These are phyloP conservation scores for Priocnemis perturbator DNA, from an alignment of 2,888 invertebrate genomes.

Conservation along the genomic window DNA sequence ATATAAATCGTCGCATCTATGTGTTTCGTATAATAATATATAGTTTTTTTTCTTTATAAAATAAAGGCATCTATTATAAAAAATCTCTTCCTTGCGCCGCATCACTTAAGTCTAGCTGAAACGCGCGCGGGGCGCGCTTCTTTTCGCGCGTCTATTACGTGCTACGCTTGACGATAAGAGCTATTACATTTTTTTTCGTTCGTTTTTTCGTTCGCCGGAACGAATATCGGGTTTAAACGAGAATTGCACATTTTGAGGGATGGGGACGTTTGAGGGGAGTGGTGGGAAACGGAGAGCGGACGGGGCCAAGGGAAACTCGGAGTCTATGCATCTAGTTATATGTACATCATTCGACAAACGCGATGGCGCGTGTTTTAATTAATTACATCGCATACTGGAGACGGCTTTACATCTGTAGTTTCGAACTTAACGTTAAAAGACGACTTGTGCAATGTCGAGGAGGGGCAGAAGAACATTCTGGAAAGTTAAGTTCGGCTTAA, in stretches of 20 bases:
- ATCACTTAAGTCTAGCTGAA: too few species aligned
- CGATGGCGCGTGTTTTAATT: slow-evolving; percentile 21
- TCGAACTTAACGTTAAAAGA: slow-evolving; percentile 12
- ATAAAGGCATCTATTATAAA: slow-evolving; percentile 71
- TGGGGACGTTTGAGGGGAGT: slow-evolving; percentile 4
- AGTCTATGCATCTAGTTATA: slow-evolving; percentile 42
- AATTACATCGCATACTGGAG: slow-evolving; percentile 24
- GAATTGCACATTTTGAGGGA: slow-evolving; percentile 53
- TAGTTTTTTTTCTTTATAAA: slow-evolving; percentile 70
- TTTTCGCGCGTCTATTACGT: slow-evolving; percentile 42
- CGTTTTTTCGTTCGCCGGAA: too few species aligned
- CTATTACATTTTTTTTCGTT: slow-evolving; percentile 24
- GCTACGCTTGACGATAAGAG: slow-evolving; percentile 41
- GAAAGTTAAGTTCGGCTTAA: not conserved
- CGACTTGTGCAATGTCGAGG: slow-evolving; percentile 14
- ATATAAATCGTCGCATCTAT: slow-evolving; percentile 45
- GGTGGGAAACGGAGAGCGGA: slow-evolving; percentile 14
- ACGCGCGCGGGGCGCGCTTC: slow-evolving; percentile 4
- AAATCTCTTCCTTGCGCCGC: slow-evolving; percentile 55
- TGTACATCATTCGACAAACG: slow-evolving; percentile 47
- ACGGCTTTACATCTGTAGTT: slow-evolving; percentile 4
- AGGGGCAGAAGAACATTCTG: not conserved
- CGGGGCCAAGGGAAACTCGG: not conserved
- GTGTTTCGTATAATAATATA: slow-evolving; percentile 60
- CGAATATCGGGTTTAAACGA: slow-evolving; percentile 9